These are phyloP conservation scores for Hymenochirus boettgeri DNA, from an alignment of 2,113 vertebrate species.

Conservation along the genomic window DNA sequence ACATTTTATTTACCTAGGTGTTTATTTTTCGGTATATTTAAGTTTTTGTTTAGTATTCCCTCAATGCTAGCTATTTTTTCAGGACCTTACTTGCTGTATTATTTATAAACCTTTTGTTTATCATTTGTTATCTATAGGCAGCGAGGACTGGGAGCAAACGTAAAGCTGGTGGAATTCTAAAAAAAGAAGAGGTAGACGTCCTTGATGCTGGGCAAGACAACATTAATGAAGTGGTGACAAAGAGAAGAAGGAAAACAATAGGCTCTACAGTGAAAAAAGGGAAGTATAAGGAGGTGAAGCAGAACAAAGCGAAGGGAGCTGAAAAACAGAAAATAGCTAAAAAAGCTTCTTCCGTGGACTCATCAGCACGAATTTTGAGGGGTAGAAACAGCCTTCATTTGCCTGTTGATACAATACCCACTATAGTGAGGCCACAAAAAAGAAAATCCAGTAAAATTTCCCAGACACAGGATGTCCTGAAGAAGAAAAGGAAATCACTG, in stretches of 20 bases:
- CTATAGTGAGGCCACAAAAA: background rate
- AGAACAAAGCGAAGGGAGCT: background rate
- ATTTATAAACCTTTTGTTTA: too few relatives aligned
- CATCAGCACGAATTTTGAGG: background rate
- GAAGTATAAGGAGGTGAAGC: background rate
- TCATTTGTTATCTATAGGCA: conserved; percentile 2
- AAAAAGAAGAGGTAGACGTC: background rate
- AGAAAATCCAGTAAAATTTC: background rate
- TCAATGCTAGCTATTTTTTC: too few relatives aligned
- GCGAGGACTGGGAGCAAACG: conserved; percentile 9
- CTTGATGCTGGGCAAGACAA: background rate
- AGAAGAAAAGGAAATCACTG: background rate
- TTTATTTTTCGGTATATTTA: too few relatives aligned
- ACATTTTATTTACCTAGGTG: too few relatives aligned
- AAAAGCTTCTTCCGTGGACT: background rate
- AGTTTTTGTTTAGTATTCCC: too few relatives aligned
- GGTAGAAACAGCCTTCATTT: too few relatives aligned
- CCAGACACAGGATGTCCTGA: background rate
- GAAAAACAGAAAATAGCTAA: background rate
- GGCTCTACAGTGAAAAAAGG: background rate
- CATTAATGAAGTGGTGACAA: background rate
- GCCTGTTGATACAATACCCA: background rate
- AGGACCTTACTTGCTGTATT: too few relatives aligned
- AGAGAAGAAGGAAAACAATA: background rate
- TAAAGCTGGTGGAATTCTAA: background rate